These are phyloP conservation scores for Patiria pectinifera DNA, from an alignment of 53 echinoderm and acorn worm species.

Conservation along the genomic window DNA sequence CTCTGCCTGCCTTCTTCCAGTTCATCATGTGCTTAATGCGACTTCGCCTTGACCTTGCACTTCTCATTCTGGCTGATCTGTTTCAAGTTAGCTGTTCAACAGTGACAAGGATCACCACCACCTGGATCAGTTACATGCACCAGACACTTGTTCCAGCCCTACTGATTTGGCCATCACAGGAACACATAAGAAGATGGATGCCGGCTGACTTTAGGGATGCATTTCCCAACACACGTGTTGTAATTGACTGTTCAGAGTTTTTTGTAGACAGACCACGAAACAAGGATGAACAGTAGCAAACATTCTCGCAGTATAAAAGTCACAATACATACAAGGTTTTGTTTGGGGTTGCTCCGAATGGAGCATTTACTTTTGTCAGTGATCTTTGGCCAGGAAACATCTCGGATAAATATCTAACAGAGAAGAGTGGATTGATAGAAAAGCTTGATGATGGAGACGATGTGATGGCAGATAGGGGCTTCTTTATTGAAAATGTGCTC, in stretches of 20 bases:
- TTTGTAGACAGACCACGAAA: conserved; percentile 39
- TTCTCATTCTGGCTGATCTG: background rate
- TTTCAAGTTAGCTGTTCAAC: conserved; percentile 3
- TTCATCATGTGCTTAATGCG: conserved; percentile 15
- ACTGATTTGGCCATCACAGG: conserved; percentile 54
- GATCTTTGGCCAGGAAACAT: conserved; percentile 39
- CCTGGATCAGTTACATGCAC: conserved; percentile 10
- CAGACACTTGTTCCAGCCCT: conserved; percentile 17
- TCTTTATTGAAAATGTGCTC: background rate
- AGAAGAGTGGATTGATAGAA: too few species aligned
- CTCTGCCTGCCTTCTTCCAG: background rate
- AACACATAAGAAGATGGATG: conserved; percentile 11
- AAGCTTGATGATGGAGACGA: too few species aligned
- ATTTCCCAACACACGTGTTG: conserved; percentile 44
- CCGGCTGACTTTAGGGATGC: background rate
- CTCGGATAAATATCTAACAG: conserved; percentile 29
- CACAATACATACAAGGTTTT: conserved; percentile 45
- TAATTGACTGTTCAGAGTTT: conserved; percentile 54
- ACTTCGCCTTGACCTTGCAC: background rate
- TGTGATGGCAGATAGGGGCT: too few species aligned
- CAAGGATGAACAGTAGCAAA: conserved; percentile 45
- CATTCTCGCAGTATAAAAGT: conserved; percentile 53
- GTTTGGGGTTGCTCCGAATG: conserved; percentile 36
- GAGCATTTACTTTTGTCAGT: conserved; percentile 51
- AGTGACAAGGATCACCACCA: conserved; percentile 29